Conservation (phyloP, 1,140 invertebrate species). For the Trachymyrmex septentrionalis region DNA sequence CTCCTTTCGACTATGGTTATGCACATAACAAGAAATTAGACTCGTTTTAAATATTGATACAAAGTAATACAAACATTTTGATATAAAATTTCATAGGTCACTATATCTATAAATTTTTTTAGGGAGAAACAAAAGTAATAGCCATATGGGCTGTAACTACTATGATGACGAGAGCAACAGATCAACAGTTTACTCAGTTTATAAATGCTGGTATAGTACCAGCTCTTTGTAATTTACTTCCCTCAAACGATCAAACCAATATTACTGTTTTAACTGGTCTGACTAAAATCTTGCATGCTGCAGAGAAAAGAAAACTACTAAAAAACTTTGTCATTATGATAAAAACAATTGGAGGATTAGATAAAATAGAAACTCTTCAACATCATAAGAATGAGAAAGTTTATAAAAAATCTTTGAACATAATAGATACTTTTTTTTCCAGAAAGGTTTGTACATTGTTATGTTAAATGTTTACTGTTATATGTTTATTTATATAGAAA, state of each 20-base stretch:
- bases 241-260: constrained; percentile 88
- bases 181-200: constrained; percentile 90
- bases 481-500: neutral
- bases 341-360: constrained; percentile 90
- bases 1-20: constrained; percentile 63
- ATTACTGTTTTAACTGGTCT: constrained; percentile 89
- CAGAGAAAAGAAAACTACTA: constrained; percentile 86
- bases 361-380: constrained; percentile 92
- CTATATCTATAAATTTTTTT: constrained; percentile 50
- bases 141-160: constrained; percentile 94
- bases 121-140: constrained; percentile 92
- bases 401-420: constrained; percentile 93
- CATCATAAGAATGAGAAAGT: constrained; percentile 92
- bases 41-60: neutral
- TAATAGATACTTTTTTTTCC: constrained; percentile 95
- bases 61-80: neutral
- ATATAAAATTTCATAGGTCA: neutral
- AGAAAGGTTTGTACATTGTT: constrained; percentile 83
- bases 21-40: constrained; percentile 89
- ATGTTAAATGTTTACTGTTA: neutral
- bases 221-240: constrained; percentile 85
- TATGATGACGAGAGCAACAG: constrained; percentile 91
- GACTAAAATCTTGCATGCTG: constrained; percentile 88
- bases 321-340: constrained; percentile 87
- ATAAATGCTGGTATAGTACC: constrained; percentile 87